Conservation (phyloP, 2,888 invertebrate species). For the Nephrotoma flavescens region DNA sequence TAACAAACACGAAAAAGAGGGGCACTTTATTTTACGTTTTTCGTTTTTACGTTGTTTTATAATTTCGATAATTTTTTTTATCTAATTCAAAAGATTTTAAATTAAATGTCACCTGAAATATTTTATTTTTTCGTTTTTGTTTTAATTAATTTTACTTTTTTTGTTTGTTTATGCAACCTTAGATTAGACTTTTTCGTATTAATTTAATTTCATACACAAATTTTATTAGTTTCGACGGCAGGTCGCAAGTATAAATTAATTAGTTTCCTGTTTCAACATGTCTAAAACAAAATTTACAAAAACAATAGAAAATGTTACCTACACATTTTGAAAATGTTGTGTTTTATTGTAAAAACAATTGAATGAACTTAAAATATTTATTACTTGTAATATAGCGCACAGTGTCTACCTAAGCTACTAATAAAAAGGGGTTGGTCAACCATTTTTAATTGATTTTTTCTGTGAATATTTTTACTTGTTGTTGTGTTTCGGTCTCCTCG, state of each 20-base stretch:
- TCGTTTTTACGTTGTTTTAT: too few species aligned
- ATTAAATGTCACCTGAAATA: neutral
- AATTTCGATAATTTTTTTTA: neutral
- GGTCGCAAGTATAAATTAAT: neutral
- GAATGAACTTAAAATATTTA: neutral
- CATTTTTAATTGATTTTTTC: neutral
- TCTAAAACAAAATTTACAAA: neutral
- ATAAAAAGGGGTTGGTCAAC: neutral
- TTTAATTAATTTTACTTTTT: neutral
- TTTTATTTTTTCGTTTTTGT: neutral
- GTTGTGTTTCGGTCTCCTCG: neutral
- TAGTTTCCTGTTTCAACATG: neutral
- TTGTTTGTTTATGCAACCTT: neutral
- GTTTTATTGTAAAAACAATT: neutral
- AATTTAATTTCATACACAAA: too few species aligned
- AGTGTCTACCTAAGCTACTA: neutral
- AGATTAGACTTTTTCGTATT: neutral
- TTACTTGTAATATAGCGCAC: neutral
- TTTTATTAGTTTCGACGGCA: neutral
- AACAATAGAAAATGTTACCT: neutral
- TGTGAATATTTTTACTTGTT: neutral
- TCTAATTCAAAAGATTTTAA: neutral
- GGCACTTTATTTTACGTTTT: neutral
- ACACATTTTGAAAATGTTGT: neutral
- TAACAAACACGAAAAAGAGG: neutral